Evolutionary conservation across 1,140 invertebrate genomes (phyloP).

Genomic region (Penaeus japonicus): DNA sequence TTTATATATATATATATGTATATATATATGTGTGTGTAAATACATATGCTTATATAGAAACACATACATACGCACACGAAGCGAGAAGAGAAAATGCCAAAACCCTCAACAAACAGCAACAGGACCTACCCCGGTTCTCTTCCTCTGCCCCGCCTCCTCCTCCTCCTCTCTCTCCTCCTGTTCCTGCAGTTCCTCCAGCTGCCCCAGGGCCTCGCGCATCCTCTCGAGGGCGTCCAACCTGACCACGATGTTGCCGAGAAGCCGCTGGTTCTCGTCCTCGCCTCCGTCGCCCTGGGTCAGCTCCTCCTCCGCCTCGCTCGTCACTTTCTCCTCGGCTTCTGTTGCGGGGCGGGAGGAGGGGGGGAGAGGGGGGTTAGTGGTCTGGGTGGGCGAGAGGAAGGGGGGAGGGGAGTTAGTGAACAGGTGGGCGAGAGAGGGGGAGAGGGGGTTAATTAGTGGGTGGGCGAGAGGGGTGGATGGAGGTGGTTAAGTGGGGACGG

Average conservation of each 20-base stretch:
- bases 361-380: too few species aligned
- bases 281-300: not conserved
- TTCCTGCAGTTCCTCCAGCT: not conserved
- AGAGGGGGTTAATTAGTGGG: too few species aligned
- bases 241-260: not conserved
- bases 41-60: not conserved
- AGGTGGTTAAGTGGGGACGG: too few species aligned
- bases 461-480: too few species aligned
- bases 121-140: too few species aligned
- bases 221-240: constrained; percentile 17
- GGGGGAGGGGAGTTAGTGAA: too few species aligned
- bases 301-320: not conserved
- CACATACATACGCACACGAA: too few species aligned
- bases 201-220: not conserved
- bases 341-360: not conserved
- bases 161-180: not conserved
- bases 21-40: not conserved
- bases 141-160: too few species aligned
- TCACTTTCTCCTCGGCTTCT: constrained; percentile 8
- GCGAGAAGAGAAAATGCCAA: too few species aligned
- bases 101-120: too few species aligned
- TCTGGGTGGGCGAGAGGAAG: too few species aligned
- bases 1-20: constrained; percentile 5
- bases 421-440: too few species aligned
- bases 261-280: not conserved